phyloP scores from a whole-genome alignment of 2,113 vertebrate genomes.

The Podarcis muralis region DNA sequence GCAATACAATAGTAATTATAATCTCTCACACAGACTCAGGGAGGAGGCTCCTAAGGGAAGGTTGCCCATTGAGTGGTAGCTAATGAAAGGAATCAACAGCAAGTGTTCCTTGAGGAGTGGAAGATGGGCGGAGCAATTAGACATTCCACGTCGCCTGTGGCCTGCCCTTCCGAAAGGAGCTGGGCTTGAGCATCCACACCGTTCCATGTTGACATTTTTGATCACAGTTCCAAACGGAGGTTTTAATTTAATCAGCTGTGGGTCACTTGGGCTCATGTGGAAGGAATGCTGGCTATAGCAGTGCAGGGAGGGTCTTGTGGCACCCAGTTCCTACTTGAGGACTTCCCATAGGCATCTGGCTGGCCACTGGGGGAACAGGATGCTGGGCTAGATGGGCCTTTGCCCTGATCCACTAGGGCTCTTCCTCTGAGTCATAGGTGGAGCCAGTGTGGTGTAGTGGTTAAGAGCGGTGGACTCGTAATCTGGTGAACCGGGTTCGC shows the following conservation, averaged over 20 bases:
- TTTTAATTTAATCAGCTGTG: not conserved
- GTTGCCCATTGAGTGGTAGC: not conserved
- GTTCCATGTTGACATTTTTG: not conserved
- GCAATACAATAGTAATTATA: constrained; percentile 7
- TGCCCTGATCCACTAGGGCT: too few relatives aligned
- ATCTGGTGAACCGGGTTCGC: too few relatives aligned
- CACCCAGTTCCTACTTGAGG: not conserved
- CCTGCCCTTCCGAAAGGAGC: not conserved
- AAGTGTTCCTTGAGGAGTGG: not conserved
- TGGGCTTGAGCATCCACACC: not conserved
- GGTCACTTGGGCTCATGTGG: not conserved
- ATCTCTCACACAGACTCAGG: not conserved
- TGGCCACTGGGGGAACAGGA: too few relatives aligned
- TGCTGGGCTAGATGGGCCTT: too few relatives aligned
- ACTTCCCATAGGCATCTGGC: not conserved
- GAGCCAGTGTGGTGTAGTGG: too few relatives aligned
- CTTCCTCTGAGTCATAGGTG: too few relatives aligned
- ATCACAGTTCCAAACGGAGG: not conserved
- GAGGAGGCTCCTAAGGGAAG: not conserved
- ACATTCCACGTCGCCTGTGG: not conserved
- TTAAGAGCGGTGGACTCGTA: too few relatives aligned
- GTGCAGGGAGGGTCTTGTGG: too few relatives aligned
- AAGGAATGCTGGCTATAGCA: too few relatives aligned
- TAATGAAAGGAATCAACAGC: not conserved
- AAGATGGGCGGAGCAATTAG: not conserved